A percentile compares a stretch with the other conserved stretches of the same genome.
Conservation (phyloP, 64 coral and sea anemone species). For the Montipora capricornis region DNA sequence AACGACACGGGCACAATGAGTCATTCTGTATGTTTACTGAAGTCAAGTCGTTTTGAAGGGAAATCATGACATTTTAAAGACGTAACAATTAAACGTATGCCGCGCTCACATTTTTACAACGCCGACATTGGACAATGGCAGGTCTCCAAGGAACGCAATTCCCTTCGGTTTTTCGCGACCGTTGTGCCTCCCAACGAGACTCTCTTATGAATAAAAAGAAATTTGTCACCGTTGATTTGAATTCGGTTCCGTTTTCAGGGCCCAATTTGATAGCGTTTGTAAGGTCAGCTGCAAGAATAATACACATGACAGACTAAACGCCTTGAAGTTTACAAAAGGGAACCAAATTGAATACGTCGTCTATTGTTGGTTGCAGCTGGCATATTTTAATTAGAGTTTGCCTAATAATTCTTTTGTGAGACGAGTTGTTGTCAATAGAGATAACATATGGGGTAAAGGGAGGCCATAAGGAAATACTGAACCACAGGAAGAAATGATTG, state of each 20-base stretch:
- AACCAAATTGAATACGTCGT: constrained; percentile 43
- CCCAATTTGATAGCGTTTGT: constrained; percentile 18
- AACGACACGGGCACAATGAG: not conserved
- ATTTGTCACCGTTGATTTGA: not conserved
- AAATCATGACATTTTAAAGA: constrained; percentile 58
- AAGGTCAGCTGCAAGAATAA: constrained; percentile 42
- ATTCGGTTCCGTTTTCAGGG: not conserved
- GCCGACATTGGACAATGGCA: constrained; percentile 16
- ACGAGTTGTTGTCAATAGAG: constrained; percentile 63
- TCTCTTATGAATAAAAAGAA: not conserved
- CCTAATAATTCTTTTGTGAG: constrained; percentile 64
- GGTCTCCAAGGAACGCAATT: constrained; percentile 19
- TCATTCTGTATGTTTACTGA: constrained; percentile 39
- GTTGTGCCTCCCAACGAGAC: not conserved
- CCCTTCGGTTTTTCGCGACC: not conserved
- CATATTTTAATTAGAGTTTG: constrained; percentile 68
- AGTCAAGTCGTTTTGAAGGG: constrained; percentile 40
- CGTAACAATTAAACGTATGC: constrained; percentile 49
- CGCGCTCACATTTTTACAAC: constrained; percentile 31
- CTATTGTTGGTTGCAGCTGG: constrained; percentile 50
- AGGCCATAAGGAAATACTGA: constrained; percentile 43
- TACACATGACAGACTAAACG: constrained; percentile 54
- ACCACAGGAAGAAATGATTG: constrained; percentile 36
- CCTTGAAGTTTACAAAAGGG: constrained; percentile 49
- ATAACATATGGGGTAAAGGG: constrained; percentile 55